phyloP scores from a whole-genome alignment of 2,113 vertebrate species.

The Cephalopholis sonnerati region DNA sequence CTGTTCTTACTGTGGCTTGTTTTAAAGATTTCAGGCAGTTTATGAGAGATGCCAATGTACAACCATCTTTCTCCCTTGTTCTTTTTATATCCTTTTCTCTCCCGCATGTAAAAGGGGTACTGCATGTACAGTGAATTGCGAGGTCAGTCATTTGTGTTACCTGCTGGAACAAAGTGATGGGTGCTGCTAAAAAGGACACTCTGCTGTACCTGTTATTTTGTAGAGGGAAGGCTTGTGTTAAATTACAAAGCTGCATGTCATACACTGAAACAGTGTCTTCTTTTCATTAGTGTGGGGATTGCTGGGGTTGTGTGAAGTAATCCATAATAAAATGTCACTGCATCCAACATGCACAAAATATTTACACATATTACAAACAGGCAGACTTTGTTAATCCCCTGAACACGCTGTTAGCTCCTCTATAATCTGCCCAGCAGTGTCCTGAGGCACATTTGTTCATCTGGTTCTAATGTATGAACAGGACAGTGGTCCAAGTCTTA shows the following conservation, averaged over 20 bases:
- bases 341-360: slow-evolving; percentile 29
- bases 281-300: not conserved
- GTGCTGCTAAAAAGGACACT: not conserved
- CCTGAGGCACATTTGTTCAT: slow-evolving; percentile 25
- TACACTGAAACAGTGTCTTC: not conserved
- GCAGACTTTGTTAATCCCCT: slow-evolving; percentile 37
- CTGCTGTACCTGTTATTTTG: not conserved
- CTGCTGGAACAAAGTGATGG: not conserved
- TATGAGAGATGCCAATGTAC: not conserved
- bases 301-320: not conserved
- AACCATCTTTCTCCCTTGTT: not conserved
- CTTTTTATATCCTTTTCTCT: not conserved
- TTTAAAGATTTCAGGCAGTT: not conserved
- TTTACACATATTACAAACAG: slow-evolving; percentile 27
- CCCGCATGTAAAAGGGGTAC: not conserved
- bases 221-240: not conserved
- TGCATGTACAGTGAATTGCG: not conserved
- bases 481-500: slow-evolving; percentile 25
- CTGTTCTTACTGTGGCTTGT: not conserved
- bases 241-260: slow-evolving; percentile 4
- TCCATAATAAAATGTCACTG: slow-evolving; percentile 19
- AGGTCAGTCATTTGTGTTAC: not conserved
- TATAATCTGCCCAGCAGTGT: slow-evolving; percentile 32
- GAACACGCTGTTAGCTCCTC: slow-evolving; percentile 25
- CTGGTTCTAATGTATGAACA: slow-evolving; percentile 33